Evolutionary conservation across 2,888 invertebrate species (phyloP), one percentile per base, ranked within the genome.

Genomic region (Thereva unica): DNA sequence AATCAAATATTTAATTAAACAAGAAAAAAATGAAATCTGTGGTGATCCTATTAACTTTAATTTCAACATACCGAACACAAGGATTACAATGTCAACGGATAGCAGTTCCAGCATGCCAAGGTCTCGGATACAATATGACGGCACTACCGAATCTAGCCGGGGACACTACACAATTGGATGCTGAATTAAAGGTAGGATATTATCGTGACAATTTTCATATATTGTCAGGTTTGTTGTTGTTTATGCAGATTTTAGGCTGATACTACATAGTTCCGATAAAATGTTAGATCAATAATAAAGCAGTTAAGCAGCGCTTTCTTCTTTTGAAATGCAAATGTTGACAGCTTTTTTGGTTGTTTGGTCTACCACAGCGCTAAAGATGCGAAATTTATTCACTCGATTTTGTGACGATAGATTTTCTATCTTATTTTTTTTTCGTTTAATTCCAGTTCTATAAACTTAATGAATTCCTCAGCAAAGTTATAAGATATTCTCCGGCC

Each of bases 121-220:
- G 91, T 74, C 83, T 94, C 78, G 88, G 91, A 73, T 94, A 94
- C 83, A 93, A 93, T 82, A 87, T 89, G 82, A 94, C 94, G 37
- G 86, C 80, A 38, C 89, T 93, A 90, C 94, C 94, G 59, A 94
- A 94, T 83, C 85, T 91, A 69, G 86, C 93, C 80, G 91, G 91
- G 1, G 92, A 94, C 78, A 84, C 84, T 69, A 89, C 88, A 77
- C 93, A 93, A 81, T 85, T 88, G 74, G 90, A 91, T 76, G 93
- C 93, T 64, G 90, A 90, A 75, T 84, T 88, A 76, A 88, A 87
- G 85, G 91, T 93, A 83, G 87, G 84, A 73, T 69, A 34, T 50
- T 23, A 3, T 47, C 12, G n/a, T 47, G 47, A 6, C 47, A 47
- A 47, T n/a, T 10, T 10, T 47, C 5, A 47, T 5, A 47, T 12